These are phyloP conservation scores for Cairina moschata DNA, from an alignment of 2,113 vertebrate species.

Conservation along the genomic window DNA sequence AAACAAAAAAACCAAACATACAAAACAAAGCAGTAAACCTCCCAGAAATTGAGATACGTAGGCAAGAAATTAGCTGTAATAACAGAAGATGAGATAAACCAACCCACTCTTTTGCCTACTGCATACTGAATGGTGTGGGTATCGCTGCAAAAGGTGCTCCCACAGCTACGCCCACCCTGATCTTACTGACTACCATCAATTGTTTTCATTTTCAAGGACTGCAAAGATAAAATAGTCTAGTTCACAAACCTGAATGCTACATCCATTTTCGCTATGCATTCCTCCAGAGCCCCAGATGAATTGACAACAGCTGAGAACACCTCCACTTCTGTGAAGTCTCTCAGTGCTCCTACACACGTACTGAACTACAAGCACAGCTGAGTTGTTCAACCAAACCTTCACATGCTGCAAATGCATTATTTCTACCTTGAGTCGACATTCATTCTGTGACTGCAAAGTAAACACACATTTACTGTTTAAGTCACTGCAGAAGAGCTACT, in stretches of 20 bases:
- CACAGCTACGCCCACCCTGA: background rate
- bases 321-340: background rate
- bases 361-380: fast-evolving
- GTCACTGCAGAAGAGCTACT: background rate
- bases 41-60: fast-evolving
- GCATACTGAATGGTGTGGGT: background rate
- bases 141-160: background rate
- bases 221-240: background rate
- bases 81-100: background rate
- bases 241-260: background rate
- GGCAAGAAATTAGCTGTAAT: background rate
- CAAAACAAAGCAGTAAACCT: no score
- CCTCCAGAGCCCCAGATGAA: background rate
- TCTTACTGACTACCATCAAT: background rate
- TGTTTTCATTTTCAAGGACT: background rate
- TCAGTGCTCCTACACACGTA: fast-evolving
- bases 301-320: background rate
- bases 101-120: background rate
- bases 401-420: background rate
- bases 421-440: background rate
- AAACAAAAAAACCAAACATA: background rate
- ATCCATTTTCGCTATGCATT: background rate
- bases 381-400: background rate
- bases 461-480: background rate
- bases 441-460: background rate